Percentiles rank a stretch among this genome's conserved stretches.
phyloP scores from a whole-genome alignment of 1,140 invertebrate genomes.

The silkworm (Bombyx mori) region DNA sequence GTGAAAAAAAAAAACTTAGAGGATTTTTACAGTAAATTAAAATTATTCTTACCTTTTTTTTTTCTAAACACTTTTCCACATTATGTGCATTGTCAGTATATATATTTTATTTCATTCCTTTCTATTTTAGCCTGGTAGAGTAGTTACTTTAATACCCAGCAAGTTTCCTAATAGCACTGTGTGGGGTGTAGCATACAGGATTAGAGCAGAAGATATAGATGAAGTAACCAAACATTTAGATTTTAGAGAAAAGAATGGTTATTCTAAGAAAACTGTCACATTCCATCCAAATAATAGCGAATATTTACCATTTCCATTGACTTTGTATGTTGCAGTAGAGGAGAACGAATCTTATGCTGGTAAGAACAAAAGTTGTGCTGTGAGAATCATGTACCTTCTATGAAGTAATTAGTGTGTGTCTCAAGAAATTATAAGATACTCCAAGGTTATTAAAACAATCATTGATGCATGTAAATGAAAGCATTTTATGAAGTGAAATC shows the following conservation, averaged over 20 bases:
- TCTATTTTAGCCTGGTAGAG: slow-evolving; percentile 85
- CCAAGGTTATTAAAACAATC: too few relatives aligned
- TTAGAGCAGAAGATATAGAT: slow-evolving; percentile 77
- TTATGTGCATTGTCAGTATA: too few relatives aligned
- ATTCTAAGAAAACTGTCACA: slow-evolving; percentile 76
- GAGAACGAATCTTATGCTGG: slow-evolving; percentile 85
- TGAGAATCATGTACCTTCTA: background rate
- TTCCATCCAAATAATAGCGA: slow-evolving; percentile 77
- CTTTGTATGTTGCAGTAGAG: slow-evolving; percentile 86
- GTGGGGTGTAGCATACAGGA: slow-evolving; percentile 94
- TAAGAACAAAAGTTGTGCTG: slow-evolving; percentile 11
- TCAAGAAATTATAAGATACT: too few relatives aligned
- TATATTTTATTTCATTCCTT: slow-evolving; percentile 3
- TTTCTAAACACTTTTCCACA: too few relatives aligned
- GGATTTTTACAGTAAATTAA: too few relatives aligned
- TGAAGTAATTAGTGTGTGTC: too few relatives aligned
- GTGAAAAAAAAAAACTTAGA: too few relatives aligned
- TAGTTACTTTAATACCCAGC: slow-evolving; percentile 86
- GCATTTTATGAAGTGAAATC: too few relatives aligned
- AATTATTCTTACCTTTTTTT: too few relatives aligned
- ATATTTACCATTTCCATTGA: slow-evolving; percentile 76
- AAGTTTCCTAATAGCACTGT: slow-evolving; percentile 78
- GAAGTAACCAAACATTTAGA: slow-evolving; percentile 87
- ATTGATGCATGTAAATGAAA: too few relatives aligned
- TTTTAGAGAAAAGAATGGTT: slow-evolving; percentile 92